phyloP scores from a whole-genome alignment of 2,797 vertebrate species.

The Lithobates pipiens region DNA sequence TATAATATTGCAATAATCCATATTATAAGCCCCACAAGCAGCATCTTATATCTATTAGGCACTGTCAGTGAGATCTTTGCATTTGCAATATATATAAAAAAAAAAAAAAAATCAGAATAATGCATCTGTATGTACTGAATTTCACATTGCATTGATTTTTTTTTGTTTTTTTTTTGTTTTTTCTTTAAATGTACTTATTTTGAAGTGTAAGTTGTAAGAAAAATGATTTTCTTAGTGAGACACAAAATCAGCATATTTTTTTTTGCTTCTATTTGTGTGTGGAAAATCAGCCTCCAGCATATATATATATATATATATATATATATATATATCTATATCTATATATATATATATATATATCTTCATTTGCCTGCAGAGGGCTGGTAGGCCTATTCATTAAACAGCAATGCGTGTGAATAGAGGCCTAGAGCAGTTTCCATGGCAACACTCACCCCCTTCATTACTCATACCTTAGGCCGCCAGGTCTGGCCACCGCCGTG shows the following conservation, averaged over 20 bases:
- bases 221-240: neutral
- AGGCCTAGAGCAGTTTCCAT: conserved; percentile 41
- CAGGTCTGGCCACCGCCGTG: neutral
- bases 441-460: neutral
- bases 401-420: conserved; percentile 17
- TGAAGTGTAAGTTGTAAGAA: neutral
- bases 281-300: neutral
- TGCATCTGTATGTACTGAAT: no score
- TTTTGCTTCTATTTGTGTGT: neutral
- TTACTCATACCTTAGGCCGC: conserved; percentile 8
- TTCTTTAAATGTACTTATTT: no score
- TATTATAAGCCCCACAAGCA: no score
- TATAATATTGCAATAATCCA: no score
- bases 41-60: no score
- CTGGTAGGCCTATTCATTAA: conserved; percentile 11
- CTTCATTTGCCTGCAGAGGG: neutral
- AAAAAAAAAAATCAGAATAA: no score
- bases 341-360: neutral
- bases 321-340: no score
- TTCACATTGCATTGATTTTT: no score
- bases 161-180: no score
- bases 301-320: neutral
- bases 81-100: no score
- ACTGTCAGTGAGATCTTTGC: no score
- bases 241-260: neutral